Conservation (phyloP, 2,797 vertebrate genomes). For the Todus mexicanus region DNA sequence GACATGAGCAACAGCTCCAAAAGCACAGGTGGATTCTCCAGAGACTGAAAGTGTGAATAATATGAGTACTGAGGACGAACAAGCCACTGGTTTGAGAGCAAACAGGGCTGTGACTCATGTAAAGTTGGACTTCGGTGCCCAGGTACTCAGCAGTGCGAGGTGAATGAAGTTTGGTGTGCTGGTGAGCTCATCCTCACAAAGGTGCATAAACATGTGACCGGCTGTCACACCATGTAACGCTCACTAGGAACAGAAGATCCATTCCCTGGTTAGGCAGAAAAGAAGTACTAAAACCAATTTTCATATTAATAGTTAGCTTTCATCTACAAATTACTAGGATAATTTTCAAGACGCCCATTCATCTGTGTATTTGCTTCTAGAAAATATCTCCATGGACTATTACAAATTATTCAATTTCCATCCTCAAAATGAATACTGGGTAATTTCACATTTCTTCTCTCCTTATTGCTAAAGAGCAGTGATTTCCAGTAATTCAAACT, state of each 20-base stretch:
- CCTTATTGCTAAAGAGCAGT: background rate
- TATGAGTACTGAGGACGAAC: background rate
- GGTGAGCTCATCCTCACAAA: background rate
- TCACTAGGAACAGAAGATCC: background rate
- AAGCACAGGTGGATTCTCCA: background rate
- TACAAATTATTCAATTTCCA: background rate
- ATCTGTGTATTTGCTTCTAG: background rate
- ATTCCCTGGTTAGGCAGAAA: background rate
- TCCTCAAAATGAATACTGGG: background rate
- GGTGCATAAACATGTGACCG: background rate
- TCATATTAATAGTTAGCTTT: background rate
- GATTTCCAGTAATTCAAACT: background rate
- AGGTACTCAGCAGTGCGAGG: background rate
- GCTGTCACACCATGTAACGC: background rate
- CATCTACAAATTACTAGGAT: background rate
- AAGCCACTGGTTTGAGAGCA: fast-evolving
- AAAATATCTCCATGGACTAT: background rate
- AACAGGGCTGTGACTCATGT: background rate
- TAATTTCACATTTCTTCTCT: background rate
- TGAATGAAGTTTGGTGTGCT: background rate
- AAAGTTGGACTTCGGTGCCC: background rate
- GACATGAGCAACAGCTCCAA: background rate
- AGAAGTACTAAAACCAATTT: background rate
- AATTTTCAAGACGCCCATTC: background rate
- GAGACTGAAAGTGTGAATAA: background rate